These are phyloP conservation scores for Acanthisitta chloris DNA, from an alignment of 2,113 vertebrate genomes.

Conservation along the genomic window DNA sequence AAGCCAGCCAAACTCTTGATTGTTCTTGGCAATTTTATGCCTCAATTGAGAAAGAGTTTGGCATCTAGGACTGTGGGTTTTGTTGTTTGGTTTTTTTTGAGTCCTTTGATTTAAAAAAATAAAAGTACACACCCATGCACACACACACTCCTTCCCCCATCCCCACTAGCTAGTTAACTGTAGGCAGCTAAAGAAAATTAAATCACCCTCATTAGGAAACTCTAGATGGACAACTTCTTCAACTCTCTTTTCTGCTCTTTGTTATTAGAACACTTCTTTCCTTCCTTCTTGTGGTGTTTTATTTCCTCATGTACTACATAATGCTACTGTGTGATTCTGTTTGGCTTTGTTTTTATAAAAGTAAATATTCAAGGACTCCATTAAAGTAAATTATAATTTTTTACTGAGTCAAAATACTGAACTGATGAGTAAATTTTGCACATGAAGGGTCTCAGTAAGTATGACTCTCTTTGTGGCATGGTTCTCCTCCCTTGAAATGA, in stretches of 20 bases:
- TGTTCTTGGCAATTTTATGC: neutral
- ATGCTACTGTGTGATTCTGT: neutral
- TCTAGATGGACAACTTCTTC: neutral
- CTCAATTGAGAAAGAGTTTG: neutral
- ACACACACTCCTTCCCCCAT: neutral
- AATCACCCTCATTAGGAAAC: neutral
- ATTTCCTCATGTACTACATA: neutral
- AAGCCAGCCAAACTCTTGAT: neutral
- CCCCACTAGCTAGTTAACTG: neutral
- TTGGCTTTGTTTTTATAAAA: neutral
- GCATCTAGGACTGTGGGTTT: accelerated
- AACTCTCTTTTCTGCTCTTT: neutral
- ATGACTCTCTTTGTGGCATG: neutral
- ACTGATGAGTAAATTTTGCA: neutral
- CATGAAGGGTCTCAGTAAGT: neutral
- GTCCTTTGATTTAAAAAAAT: neutral
- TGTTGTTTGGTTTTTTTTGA: neutral
- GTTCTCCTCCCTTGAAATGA: neutral
- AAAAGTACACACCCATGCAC: neutral
- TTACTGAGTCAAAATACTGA: neutral
- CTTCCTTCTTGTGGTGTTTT: neutral
- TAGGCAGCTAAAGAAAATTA: neutral
- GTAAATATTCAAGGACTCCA: neutral
- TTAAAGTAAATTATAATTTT: neutral
- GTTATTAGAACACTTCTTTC: neutral